Evolutionary conservation across 2,797 vertebrate species (phyloP).

Genomic region (Macrochelys suwanniensis): DNA sequence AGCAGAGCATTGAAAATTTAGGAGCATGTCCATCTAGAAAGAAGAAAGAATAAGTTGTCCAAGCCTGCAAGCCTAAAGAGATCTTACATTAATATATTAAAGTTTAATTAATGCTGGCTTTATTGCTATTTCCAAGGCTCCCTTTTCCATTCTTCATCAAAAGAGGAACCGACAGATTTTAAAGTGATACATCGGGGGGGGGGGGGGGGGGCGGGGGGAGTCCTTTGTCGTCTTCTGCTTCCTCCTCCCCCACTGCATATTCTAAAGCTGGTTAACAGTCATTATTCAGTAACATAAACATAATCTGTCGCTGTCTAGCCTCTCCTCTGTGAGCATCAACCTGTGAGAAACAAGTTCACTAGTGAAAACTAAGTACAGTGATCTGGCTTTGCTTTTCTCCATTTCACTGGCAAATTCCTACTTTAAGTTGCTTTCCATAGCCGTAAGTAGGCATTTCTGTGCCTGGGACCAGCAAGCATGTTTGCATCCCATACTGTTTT

Average conservation of each 20-base stretch:
- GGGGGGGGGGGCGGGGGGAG: neutral
- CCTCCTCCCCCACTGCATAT: neutral
- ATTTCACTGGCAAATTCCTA: neutral
- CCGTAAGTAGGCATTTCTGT: neutral
- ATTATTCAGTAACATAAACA: constrained; percentile 33
- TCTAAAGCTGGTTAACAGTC: neutral
- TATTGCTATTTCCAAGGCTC: neutral
- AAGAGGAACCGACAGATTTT: constrained; percentile 4
- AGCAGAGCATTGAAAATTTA: neutral
- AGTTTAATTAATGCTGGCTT: neutral
- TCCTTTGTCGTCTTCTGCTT: neutral
- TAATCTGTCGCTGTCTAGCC: neutral
- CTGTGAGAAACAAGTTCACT: neutral
- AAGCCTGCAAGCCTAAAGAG: neutral
- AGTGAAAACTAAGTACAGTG: neutral
- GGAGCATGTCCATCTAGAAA: constrained; percentile 16
- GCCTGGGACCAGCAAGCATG: neutral
- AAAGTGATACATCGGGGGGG: neutral
- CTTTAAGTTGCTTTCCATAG: neutral
- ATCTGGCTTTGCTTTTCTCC: neutral
- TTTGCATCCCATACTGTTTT: neutral
- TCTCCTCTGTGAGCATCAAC: neutral
- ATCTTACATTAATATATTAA: constrained; percentile 4
- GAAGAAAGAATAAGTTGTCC: neutral
- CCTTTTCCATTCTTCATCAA: neutral